phyloP scores from a whole-genome alignment of 2,888 invertebrate genomes.

The Eupithecia pulchellata region DNA sequence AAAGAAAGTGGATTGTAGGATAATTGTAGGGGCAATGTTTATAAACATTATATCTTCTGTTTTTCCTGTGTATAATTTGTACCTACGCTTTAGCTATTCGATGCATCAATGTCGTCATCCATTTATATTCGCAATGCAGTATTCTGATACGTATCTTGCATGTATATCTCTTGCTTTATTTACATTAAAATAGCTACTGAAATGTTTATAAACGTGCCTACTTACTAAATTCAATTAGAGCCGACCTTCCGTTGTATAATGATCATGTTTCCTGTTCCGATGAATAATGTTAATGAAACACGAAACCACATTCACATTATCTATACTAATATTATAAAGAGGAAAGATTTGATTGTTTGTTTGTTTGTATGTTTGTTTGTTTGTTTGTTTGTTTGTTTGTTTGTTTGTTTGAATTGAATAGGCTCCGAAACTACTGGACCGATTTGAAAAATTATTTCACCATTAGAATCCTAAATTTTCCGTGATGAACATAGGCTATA shows the following conservation, averaged over 20 bases:
- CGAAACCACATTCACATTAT: constrained; percentile 40
- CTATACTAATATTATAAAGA: too few relatives aligned
- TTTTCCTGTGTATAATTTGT: background rate
- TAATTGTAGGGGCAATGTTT: background rate
- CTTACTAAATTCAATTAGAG: constrained; percentile 42
- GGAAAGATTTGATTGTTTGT: too few relatives aligned
- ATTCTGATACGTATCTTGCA: constrained; percentile 27
- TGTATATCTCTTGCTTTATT: constrained; percentile 21
- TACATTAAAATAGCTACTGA: constrained; percentile 22
- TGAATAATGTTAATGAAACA: constrained; percentile 43
- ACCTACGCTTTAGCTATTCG: constrained; percentile 16
- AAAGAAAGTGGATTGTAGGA: background rate
- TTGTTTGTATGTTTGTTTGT: too few relatives aligned
- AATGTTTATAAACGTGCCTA: constrained; percentile 28
- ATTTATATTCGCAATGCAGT: constrained; percentile 32
- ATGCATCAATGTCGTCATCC: constrained; percentile 32
- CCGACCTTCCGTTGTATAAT: constrained; percentile 40
- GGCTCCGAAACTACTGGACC: too few relatives aligned
- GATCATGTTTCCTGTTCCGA: constrained; percentile 42
- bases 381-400: too few relatives aligned
- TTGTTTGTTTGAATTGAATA: too few relatives aligned
- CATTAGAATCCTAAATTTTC: too few relatives aligned
- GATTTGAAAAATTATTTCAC: too few relatives aligned
- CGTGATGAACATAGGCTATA: too few relatives aligned
- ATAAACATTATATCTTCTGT: background rate